phyloP scores from a whole-genome alignment of 2,113 vertebrate genomes.

The Dromaius novaehollandiae region DNA sequence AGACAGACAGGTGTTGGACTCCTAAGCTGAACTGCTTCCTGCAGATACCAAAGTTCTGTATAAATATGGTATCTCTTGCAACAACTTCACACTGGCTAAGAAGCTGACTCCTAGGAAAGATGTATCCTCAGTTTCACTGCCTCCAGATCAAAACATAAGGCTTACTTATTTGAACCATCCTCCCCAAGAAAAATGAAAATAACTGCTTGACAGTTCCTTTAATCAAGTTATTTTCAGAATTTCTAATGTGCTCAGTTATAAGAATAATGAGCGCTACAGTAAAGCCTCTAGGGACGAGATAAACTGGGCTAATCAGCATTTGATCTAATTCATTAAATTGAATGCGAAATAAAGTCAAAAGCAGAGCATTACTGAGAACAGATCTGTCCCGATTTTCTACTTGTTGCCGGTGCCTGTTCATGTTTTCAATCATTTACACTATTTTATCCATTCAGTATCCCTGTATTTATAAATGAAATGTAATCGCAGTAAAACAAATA shows the following conservation, averaged over 20 bases:
- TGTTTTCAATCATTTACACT: not conserved
- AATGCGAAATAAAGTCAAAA: not conserved
- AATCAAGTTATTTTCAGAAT: not conserved
- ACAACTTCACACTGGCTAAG: not conserved
- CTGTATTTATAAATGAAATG: not conserved
- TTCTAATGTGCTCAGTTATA: not conserved
- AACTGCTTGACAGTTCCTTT: not conserved
- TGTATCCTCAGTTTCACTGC: not conserved
- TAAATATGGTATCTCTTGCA: not conserved
- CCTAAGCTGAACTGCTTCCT: not conserved
- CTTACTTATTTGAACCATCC: not conserved
- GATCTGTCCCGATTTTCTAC: not conserved
- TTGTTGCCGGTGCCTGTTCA: not conserved
- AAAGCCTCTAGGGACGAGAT: not conserved
- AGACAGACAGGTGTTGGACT: not conserved
- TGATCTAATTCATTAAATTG: not conserved
- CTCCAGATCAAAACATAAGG: not conserved
- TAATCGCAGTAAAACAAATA: not conserved
- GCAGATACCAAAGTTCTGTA: not conserved
- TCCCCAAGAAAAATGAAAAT: not conserved
- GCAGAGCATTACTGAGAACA: not conserved
- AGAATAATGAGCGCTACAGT: not conserved
- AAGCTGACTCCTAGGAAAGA: not conserved
- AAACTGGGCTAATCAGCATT: not conserved
- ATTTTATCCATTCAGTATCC: not conserved